Percentiles rank a stretch among this genome's conserved stretches.
Evolutionary conservation across 2,888 invertebrate genomes (phyloP).

Genomic region (Thera britannica): DNA sequence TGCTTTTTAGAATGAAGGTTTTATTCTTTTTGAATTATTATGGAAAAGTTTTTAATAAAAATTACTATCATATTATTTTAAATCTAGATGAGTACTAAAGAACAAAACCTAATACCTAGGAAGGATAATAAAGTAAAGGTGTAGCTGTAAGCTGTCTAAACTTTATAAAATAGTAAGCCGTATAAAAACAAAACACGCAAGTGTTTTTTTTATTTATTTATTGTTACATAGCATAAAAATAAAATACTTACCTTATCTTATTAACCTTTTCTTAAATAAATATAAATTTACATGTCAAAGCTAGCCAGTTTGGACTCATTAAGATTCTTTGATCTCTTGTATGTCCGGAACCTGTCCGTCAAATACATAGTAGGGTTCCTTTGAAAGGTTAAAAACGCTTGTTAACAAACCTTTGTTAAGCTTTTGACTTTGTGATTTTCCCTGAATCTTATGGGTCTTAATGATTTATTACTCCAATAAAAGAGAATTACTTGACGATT

Average conservation of each 20-base stretch:
- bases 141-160: too few relatives aligned
- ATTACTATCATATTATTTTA: too few relatives aligned
- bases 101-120: too few relatives aligned
- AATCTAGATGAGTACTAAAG: too few relatives aligned
- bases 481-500: not conserved
- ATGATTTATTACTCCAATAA: conserved; percentile 5
- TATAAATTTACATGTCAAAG: not conserved
- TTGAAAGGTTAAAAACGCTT: conserved; percentile 36
- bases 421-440: conserved; percentile 25
- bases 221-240: too few relatives aligned
- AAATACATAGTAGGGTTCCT: conserved; percentile 33
- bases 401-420: conserved; percentile 33
- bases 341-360: conserved; percentile 19
- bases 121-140: too few relatives aligned
- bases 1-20: not conserved
- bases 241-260: not conserved
- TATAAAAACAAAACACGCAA: too few relatives aligned
- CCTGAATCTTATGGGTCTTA: conserved; percentile 1
- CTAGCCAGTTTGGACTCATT: not conserved
- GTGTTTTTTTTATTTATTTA: too few relatives aligned
- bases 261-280: not conserved
- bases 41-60: not conserved
- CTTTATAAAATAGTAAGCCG: too few relatives aligned
- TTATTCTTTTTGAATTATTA: not conserved
- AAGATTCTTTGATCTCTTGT: conserved; percentile 23